These are phyloP conservation scores for Nycticryphes semicollaris DNA, from an alignment of 2,113 vertebrate genomes.

Conservation along the genomic window DNA sequence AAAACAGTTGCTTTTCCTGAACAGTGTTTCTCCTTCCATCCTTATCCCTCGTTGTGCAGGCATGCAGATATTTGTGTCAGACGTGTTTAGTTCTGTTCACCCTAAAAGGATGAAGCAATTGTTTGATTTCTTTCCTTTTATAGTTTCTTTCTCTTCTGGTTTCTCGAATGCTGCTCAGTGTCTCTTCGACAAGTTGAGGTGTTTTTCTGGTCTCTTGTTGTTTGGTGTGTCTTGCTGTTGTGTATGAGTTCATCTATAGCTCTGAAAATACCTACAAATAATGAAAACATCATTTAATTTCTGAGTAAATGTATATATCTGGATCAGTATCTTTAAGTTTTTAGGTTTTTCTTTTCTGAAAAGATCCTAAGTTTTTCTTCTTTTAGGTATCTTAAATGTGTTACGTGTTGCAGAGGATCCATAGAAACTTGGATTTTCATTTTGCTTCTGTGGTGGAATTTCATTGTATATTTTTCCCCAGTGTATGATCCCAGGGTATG, in stretches of 20 bases:
- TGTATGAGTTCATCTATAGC: accelerated
- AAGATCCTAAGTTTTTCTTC: neutral
- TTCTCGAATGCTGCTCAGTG: neutral
- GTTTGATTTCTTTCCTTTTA: neutral
- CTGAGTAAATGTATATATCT: neutral
- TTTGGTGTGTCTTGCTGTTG: neutral
- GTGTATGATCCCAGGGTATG: neutral
- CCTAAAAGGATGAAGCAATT: neutral
- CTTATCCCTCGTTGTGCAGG: neutral
- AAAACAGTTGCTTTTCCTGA: neutral
- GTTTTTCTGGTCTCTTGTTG: neutral
- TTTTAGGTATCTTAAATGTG: neutral
- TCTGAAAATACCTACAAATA: neutral
- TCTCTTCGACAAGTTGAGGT: neutral
- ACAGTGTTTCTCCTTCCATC: neutral
- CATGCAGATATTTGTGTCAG: neutral
- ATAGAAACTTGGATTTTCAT: neutral
- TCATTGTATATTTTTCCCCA: neutral
- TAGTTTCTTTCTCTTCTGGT: neutral
- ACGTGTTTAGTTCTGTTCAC: neutral
- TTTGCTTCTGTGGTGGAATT: neutral
- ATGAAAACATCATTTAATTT: neutral
- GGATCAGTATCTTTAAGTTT: neutral
- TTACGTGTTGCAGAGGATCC: neutral
- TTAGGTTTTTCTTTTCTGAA: neutral